These are phyloP conservation scores for Clostera curtula DNA, from an alignment of 2,888 invertebrate genomes.

Conservation along the genomic window DNA sequence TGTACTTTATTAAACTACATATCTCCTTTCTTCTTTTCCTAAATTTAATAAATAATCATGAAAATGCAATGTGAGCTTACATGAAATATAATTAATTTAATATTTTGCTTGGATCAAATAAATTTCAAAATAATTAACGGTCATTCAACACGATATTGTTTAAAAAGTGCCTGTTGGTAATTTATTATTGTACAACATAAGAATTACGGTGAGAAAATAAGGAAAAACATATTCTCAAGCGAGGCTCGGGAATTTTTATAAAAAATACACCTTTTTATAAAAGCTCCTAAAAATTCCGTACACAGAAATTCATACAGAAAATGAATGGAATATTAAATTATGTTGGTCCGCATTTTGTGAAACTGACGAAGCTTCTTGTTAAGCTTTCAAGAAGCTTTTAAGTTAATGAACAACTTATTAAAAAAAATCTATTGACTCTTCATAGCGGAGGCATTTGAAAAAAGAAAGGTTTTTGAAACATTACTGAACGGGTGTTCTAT, in stretches of 20 bases:
- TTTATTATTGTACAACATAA: slow-evolving; percentile 1
- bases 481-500: too few species aligned
- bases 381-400: slow-evolving; percentile 71
- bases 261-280: slow-evolving; percentile 37
- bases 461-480: too few species aligned
- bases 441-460: slow-evolving; percentile 32
- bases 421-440: slow-evolving; percentile 65
- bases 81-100: too few species aligned
- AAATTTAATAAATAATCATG: too few species aligned
- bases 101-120: too few species aligned
- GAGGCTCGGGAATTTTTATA: slow-evolving; percentile 17
- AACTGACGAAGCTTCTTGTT: slow-evolving; percentile 70
- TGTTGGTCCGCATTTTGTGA: slow-evolving; percentile 65
- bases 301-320: slow-evolving; percentile 65
- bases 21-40: too few species aligned
- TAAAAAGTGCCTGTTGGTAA: too few species aligned
- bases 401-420: slow-evolving; percentile 67
- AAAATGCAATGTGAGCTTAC: too few species aligned
- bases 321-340: slow-evolving; percentile 73
- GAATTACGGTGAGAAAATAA: slow-evolving; percentile 8
- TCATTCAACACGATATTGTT: too few species aligned
- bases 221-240: slow-evolving; percentile 22
- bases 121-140: too few species aligned
- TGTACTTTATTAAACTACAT: too few species aligned
- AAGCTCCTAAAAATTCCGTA: slow-evolving; percentile 51